Evolutionary conservation across 92 coral and sea anemone species (phyloP).

Genomic region (Paragorgia papillata): DNA sequence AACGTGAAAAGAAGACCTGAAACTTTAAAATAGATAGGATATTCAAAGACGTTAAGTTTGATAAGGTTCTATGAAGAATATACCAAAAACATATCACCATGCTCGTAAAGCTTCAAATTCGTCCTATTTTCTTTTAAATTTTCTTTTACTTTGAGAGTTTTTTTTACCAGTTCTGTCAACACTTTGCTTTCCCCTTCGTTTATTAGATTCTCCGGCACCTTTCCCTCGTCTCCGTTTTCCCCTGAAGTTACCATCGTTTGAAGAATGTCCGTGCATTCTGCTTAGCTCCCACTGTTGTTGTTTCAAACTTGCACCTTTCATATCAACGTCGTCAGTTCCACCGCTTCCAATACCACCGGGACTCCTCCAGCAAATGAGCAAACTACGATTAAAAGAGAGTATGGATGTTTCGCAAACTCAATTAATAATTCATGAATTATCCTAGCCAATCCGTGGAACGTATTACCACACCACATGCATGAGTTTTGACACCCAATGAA

Average conservation of each 20-base stretch:
- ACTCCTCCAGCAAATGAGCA: slow-evolving; percentile 89
- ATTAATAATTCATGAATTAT: no score
- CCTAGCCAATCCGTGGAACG: neutral
- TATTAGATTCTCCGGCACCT: slow-evolving; percentile 12
- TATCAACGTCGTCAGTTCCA: slow-evolving; percentile 71
- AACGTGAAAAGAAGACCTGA: no score
- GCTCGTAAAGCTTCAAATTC: no score
- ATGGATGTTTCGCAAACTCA: neutral
- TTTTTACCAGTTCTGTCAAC: neutral
- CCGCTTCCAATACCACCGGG: slow-evolving; percentile 69
- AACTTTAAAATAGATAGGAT: no score
- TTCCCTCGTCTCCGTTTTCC: slow-evolving; percentile 26
- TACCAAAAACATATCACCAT: no score
- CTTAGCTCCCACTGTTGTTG: slow-evolving; percentile 91
- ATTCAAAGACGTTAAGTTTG: no score
- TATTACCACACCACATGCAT: no score
- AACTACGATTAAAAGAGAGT: slow-evolving; percentile 61
- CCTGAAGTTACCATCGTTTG: slow-evolving; percentile 5
- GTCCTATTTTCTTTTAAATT: slow-evolving; percentile 38
- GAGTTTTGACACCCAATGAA: no score
- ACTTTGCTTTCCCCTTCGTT: neutral
- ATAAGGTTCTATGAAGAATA: no score
- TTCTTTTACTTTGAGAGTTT: slow-evolving; percentile 24
- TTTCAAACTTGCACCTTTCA: slow-evolving; percentile 77
- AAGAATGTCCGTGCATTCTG: slow-evolving; percentile 36